Conservation (phyloP, 1,140 invertebrate species). For the Vollenhovia emeryi region DNA sequence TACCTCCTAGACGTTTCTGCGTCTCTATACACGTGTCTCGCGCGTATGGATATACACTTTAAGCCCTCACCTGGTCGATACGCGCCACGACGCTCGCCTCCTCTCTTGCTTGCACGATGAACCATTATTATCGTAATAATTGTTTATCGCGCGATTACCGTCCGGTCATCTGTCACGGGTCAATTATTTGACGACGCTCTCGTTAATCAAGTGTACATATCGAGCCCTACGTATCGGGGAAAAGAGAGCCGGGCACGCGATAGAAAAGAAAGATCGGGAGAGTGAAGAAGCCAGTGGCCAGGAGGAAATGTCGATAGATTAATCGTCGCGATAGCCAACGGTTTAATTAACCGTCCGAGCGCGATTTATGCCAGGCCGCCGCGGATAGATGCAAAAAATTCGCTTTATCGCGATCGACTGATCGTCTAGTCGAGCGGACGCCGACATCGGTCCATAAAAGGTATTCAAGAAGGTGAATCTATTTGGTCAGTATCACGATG, state of each 20-base stretch:
- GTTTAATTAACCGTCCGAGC: conserved; percentile 78
- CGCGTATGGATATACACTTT: conserved; percentile 58
- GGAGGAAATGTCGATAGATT: conserved; percentile 77
- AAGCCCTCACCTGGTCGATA: conserved; percentile 36
- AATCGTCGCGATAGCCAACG: conserved; percentile 79
- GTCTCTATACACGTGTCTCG: conserved; percentile 3
- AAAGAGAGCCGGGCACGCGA: conserved; percentile 24
- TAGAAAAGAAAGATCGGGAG: conserved; percentile 30
- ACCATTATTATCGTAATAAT: neutral
- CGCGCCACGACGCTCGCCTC: neutral
- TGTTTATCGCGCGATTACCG: conserved; percentile 15
- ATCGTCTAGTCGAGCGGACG: conserved; percentile 41
- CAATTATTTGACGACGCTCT: neutral
- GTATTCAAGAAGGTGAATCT: conserved; percentile 42
- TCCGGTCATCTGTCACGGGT: neutral
- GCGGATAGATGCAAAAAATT: conserved; percentile 68
- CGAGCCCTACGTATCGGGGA: neutral
- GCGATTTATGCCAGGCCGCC: conserved; percentile 67
- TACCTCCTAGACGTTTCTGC: conserved; percentile 63
- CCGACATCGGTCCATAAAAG: conserved; percentile 43
- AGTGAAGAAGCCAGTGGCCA: conserved; percentile 35
- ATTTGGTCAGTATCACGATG: conserved; percentile 5
- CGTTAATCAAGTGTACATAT: neutral
- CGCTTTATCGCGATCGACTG: conserved; percentile 50
- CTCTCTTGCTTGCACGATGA: neutral